Percentiles rank a stretch among this genome's conserved stretches.
These are phyloP conservation scores for Penelope pileata DNA, from an alignment of 2,113 vertebrate genomes.

Conservation along the genomic window DNA sequence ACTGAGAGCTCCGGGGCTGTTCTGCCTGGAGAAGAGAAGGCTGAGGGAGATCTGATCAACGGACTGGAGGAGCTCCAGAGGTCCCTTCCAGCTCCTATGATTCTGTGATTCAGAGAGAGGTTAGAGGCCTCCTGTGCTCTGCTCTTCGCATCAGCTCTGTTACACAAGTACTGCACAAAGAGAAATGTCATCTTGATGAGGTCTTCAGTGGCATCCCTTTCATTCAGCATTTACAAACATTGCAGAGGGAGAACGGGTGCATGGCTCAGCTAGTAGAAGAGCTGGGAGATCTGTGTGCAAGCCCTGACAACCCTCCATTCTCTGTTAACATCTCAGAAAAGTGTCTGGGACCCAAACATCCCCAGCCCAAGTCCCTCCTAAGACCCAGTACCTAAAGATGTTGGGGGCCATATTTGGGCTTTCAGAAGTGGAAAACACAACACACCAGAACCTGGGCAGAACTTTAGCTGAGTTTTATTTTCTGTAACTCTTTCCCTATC, in stretches of 20 bases:
- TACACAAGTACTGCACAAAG: no score
- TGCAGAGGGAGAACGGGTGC: background rate
- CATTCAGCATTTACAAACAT: background rate
- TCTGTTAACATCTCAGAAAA: background rate
- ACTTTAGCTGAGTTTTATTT: background rate
- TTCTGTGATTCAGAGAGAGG: no score
- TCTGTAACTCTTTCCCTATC: background rate
- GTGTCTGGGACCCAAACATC: fast-evolving
- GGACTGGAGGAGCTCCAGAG: no score
- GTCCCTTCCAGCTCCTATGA: no score
- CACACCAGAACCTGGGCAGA: background rate
- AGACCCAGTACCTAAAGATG: background rate
- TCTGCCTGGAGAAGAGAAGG: no score
- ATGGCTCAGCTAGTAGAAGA: background rate
- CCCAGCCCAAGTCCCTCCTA: background rate
- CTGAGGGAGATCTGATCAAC: no score
- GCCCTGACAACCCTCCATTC: background rate
- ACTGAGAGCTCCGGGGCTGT: no score
- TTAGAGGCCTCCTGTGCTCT: background rate
- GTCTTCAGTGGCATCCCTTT: background rate
- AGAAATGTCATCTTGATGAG: background rate
- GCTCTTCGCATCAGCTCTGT: background rate
- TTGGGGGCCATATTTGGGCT: background rate
- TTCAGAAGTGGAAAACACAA: background rate
- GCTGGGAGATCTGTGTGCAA: background rate